Conservation (phyloP, 2,888 invertebrate genomes). For the Aelia acuminata region DNA sequence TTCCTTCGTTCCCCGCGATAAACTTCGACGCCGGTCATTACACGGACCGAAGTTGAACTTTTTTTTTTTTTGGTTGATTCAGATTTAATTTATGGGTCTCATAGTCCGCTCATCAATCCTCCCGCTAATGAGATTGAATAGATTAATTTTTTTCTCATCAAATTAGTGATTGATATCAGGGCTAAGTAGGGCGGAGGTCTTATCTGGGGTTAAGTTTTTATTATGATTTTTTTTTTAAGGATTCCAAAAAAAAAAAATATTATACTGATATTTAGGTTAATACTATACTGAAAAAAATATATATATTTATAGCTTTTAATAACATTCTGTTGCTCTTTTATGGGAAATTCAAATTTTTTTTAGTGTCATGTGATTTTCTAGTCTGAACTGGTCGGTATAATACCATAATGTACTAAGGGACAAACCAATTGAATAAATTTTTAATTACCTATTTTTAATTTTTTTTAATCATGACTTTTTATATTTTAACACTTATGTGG, state of each 20-base stretch:
- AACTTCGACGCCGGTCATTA: background rate
- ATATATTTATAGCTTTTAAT: too few relatives aligned
- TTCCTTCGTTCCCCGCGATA: background rate
- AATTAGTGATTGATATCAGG: conserved; percentile 18
- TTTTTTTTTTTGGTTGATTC: background rate
- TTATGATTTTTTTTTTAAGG: background rate
- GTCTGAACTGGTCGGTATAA: too few relatives aligned
- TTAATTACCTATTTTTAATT: too few relatives aligned
- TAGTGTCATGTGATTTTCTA: too few relatives aligned
- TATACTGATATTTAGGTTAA: background rate
- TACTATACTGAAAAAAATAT: too few relatives aligned
- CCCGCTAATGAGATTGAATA: conserved; percentile 12
- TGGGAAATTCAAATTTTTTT: too few relatives aligned
- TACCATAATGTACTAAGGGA: too few relatives aligned
- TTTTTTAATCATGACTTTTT: too few relatives aligned
- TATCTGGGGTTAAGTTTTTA: too few relatives aligned
- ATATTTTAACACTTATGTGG: too few relatives aligned
- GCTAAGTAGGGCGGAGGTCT: conserved; percentile 5
- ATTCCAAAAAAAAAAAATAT: background rate
- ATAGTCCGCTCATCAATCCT: background rate
- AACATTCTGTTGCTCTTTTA: too few relatives aligned
- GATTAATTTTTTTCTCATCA: conserved; percentile 30
- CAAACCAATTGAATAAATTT: too few relatives aligned
- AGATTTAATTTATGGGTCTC: conserved; percentile 3
- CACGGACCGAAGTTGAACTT: background rate